These are phyloP conservation scores for Campylomormyrus numenius DNA, from an alignment of 2,113 vertebrate genomes.

Conservation along the genomic window DNA sequence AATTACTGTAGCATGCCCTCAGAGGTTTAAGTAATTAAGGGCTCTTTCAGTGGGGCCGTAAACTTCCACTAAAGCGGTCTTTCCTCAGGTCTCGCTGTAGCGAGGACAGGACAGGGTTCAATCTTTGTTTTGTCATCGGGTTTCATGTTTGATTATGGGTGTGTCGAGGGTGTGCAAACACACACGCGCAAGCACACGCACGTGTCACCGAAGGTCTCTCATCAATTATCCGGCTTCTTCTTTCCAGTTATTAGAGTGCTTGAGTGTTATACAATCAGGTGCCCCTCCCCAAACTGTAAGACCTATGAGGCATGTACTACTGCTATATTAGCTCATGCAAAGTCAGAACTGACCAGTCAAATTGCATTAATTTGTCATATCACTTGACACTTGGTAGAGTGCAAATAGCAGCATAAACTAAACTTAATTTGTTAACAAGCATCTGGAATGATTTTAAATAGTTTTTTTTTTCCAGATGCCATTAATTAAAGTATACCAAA, in stretches of 20 bases:
- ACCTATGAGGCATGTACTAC: background rate
- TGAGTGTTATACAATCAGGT: background rate
- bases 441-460: background rate
- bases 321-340: background rate
- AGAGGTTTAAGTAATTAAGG: slow-evolving; percentile 22
- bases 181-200: background rate
- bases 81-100: slow-evolving; percentile 19
- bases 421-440: background rate
- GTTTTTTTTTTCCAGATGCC: background rate
- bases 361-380: background rate
- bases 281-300: background rate
- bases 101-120: background rate
- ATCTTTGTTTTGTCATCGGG: slow-evolving; percentile 17
- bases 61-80: slow-evolving; percentile 9
- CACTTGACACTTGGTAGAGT: background rate
- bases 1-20: slow-evolving; percentile 18
- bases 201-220: background rate
- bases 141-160: slow-evolving; percentile 22
- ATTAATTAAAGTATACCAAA: background rate
- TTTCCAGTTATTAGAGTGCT: background rate
- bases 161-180: slow-evolving; percentile 3
- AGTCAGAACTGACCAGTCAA: background rate
- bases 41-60: slow-evolving; percentile 6
- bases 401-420: background rate
- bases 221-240: slow-evolving; percentile 13